Evolutionary conservation across 2,113 vertebrate species (phyloP), one percentile per base, ranked within the genome.

Genomic region (Sula dactylatra): DNA sequence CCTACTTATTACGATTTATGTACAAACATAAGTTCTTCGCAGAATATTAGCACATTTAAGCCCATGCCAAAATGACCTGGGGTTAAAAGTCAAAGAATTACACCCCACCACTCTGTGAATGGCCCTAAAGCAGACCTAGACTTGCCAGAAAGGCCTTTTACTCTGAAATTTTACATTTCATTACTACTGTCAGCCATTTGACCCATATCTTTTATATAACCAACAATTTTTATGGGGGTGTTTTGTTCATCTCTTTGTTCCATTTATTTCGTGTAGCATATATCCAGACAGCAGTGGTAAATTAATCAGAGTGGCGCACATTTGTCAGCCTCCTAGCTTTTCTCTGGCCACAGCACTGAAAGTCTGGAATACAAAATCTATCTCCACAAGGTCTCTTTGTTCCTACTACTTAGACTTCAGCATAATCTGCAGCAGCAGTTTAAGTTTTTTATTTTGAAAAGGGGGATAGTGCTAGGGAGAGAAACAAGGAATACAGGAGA

Each of bases 371-470:
- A 72, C 4, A 81, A 81, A 86, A 92, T 79, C 55, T 40, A 34
- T 71, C 70, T 84, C 49, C 58, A 79, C 61, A 85, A 91, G 40
- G 94, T 77, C 62, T 91, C 66, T 91, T 95, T 97, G 73, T 91
- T 94, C 82, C 70, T 94, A 8, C 66, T 87, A 69, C 67, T 85
- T 73, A 66, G 50, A 82, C 79, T 67, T 82, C 79, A 90, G 71
- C 34, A 22, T 69, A 76, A 91, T 84, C 58, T 76, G 29, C 64
- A 78, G 70, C 52, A 87, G 54, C 20, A 85, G 54, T 59, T 88
- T 36, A 88, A 82, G 59, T 9, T 87, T 77, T 88, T 78, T 42
- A 78, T 74, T 92, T 74, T 76, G 55, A 90, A 59, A 88, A 71
- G 50, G 17, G 36, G 40, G 17, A 72, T 26, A 85, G 50, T 21